A percentile compares a stretch with the other conserved stretches of the same genome.
These are phyloP conservation scores for Heterochromis multidens DNA, from an alignment of 2,113 vertebrate genomes.

Conservation along the genomic window DNA sequence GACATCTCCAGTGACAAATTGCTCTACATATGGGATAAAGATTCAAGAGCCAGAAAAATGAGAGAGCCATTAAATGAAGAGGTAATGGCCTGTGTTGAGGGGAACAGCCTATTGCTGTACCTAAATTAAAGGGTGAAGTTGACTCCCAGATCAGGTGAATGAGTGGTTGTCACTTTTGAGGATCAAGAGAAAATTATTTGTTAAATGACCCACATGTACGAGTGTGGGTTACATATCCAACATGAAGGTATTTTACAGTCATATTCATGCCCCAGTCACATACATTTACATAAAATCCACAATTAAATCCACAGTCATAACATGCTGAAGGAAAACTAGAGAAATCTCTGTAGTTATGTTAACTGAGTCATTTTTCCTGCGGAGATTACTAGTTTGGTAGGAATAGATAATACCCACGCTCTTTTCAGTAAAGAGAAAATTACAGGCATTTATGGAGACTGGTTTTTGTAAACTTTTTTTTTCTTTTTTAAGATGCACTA, in stretches of 20 bases:
- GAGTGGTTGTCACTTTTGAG: slow-evolving; percentile 52
- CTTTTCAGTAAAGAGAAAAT: slow-evolving; percentile 28
- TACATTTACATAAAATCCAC: not conserved
- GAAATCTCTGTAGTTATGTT: not conserved
- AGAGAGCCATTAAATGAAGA: not conserved
- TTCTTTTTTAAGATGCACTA: not conserved
- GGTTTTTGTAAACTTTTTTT: not conserved
- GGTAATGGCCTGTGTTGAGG: not conserved
- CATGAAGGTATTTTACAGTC: not conserved
- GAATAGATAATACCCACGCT: slow-evolving; percentile 5
- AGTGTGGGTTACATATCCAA: not conserved
- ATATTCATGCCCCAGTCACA: not conserved
- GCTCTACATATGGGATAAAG: not conserved
- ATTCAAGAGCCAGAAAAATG: not conserved
- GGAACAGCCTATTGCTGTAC: not conserved
- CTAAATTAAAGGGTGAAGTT: slow-evolving; percentile 45
- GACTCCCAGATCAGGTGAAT: slow-evolving; percentile 56
- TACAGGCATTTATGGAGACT: not conserved
- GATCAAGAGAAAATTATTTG: slow-evolving; percentile 35
- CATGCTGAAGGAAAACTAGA: not conserved
- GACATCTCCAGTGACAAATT: not conserved
- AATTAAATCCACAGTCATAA: not conserved
- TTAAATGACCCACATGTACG: slow-evolving; percentile 6
- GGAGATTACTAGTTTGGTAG: slow-evolving; percentile 23
- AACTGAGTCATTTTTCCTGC: not conserved